Percentiles rank a stretch among this genome's conserved stretches.
Evolutionary conservation across 2,113 vertebrate species (phyloP).

Genomic region (Jacana jacana): DNA sequence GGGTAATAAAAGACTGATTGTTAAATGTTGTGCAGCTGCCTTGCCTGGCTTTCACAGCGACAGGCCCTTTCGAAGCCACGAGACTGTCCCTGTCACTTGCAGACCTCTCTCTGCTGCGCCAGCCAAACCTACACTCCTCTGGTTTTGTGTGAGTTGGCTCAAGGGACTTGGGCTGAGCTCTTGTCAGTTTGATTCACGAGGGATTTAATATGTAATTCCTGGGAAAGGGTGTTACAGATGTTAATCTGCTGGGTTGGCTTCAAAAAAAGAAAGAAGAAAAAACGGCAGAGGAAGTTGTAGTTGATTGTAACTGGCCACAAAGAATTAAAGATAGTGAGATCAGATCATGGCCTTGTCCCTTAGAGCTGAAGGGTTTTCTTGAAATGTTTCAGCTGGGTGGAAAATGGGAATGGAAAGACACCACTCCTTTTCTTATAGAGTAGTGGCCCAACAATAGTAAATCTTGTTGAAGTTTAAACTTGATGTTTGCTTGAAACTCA

Average conservation of each 20-base stretch:
- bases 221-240: not conserved
- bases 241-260: not conserved
- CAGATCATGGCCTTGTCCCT: not conserved
- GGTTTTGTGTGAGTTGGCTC: not conserved
- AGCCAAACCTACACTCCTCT: fast-evolving
- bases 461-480: not conserved
- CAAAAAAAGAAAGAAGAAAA: not conserved
- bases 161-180: not conserved
- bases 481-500: not conserved
- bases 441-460: not conserved
- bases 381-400: not conserved
- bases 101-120: not conserved
- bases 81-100: not conserved
- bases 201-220: not conserved
- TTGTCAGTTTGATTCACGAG: not conserved
- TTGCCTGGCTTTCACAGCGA: not conserved
- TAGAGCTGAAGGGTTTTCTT: not conserved
- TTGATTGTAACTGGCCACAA: not conserved
- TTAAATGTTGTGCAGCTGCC: not conserved
- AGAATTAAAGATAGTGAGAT: no score
- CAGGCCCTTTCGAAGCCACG: fast-evolving
- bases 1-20: not conserved
- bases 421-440: not conserved
- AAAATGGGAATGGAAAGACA: not conserved
- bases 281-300: not conserved